Evolutionary conservation across 2,797 vertebrate species (phyloP).

Genomic region (Lacerta viridis): DNA sequence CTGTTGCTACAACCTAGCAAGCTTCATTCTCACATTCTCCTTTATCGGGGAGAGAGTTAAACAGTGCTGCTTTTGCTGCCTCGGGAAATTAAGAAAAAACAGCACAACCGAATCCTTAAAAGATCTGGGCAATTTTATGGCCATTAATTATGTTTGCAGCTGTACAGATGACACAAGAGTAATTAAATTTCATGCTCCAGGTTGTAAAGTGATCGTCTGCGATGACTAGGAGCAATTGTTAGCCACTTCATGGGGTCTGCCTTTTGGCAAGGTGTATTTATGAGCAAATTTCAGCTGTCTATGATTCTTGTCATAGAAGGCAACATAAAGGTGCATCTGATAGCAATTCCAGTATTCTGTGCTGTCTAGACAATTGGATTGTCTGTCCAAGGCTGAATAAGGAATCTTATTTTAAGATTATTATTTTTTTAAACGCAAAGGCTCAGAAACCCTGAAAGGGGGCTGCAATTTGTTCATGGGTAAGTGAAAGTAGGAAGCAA

Average conservation of each 20-base stretch:
- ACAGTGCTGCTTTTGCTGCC: not conserved
- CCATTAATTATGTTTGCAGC: constrained; percentile 35
- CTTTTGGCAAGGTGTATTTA: not conserved
- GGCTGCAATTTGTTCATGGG: not conserved
- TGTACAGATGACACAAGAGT: not conserved
- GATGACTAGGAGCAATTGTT: constrained; percentile 12
- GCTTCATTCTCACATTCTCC: not conserved
- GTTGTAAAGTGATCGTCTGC: constrained; percentile 21
- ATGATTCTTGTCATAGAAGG: not conserved
- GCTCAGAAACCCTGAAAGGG: not conserved
- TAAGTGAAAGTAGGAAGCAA: not conserved
- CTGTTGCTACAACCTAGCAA: not conserved
- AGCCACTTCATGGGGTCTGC: not conserved
- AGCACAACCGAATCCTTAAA: constrained; percentile 10
- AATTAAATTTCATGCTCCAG: constrained; percentile 36
- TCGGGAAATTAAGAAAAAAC: constrained; percentile 44
- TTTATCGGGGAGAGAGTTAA: constrained; percentile 26
- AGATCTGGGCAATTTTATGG: constrained; percentile 24
- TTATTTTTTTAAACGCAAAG: not conserved
- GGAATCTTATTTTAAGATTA: not conserved
- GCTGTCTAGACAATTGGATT: constrained; percentile 19
- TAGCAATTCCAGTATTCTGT: not conserved
- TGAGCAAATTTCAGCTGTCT: not conserved
- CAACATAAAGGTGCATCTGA: not conserved
- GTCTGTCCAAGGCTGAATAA: not conserved